Percentiles rank a stretch among this genome's conserved stretches.
phyloP scores from a whole-genome alignment of 2,888 invertebrate species.

The Platypus cylindrus region DNA sequence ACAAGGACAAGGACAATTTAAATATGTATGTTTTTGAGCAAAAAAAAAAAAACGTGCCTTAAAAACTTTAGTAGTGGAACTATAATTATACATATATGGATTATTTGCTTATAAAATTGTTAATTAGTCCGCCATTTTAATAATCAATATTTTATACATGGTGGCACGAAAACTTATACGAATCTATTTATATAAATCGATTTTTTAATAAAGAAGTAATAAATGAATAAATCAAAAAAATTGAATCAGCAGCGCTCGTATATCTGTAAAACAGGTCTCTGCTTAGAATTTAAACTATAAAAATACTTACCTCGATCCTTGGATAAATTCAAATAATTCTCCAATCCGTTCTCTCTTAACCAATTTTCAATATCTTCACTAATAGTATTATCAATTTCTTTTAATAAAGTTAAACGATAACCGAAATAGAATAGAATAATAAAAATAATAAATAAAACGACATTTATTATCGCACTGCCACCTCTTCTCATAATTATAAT shows the following conservation, averaged over 20 bases:
- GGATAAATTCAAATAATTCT: slow-evolving; percentile 56
- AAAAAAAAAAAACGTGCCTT: neutral
- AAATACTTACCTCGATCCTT: slow-evolving; percentile 55
- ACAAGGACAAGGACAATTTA: slow-evolving; percentile 1
- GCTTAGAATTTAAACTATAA: neutral
- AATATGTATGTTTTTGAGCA: neutral
- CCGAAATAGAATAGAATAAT: slow-evolving; percentile 35
- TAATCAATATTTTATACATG: no score
- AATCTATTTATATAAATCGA: no score
- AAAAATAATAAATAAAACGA: slow-evolving; percentile 38
- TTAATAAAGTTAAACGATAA: slow-evolving; percentile 37
- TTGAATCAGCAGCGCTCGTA: no score
- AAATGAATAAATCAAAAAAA: no score
- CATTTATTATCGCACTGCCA: slow-evolving; percentile 37
- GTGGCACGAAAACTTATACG: no score
- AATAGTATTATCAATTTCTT: slow-evolving; percentile 30
- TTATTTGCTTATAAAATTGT: no score
- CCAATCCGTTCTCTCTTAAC: slow-evolving; percentile 61
- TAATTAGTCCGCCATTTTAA: no score
- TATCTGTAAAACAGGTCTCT: neutral
- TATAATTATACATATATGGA: no score
- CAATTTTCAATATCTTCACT: slow-evolving; percentile 53
- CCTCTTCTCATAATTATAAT: slow-evolving; percentile 28
- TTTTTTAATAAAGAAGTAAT: no score
- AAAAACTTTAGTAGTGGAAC: no score